These are phyloP conservation scores for Microcebus jonahi DNA, from an alignment of 2,113 vertebrate species.

Conservation along the genomic window DNA sequence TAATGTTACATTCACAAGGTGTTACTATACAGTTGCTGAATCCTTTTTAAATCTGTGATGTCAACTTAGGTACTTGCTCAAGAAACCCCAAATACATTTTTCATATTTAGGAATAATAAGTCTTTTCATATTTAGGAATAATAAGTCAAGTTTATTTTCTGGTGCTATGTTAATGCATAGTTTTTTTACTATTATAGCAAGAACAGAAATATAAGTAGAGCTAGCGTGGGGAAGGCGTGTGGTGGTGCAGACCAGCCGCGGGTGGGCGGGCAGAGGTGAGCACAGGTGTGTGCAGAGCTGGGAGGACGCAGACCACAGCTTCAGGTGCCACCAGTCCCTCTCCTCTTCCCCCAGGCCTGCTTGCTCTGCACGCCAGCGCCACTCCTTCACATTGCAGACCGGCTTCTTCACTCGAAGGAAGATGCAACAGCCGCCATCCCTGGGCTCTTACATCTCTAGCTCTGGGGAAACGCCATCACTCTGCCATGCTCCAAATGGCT, in stretches of 20 bases:
- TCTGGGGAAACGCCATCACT: neutral
- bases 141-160: neutral
- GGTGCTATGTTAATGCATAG: fast-evolving
- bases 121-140: neutral
- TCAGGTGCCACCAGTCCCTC: neutral
- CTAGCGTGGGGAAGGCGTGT: fast-evolving
- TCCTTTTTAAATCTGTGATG: neutral
- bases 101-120: neutral
- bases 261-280: fast-evolving
- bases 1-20: neutral
- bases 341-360: neutral
- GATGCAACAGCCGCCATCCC: neutral
- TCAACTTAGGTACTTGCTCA: neutral
- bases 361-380: neutral
- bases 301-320: neutral
- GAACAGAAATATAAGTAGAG: fast-evolving
- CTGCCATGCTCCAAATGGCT: neutral
- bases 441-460: too few relatives aligned
- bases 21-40: neutral
- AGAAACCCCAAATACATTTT: neutral
- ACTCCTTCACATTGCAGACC: neutral
- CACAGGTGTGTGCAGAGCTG: neutral
- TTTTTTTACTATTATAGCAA: neutral
- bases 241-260: fast-evolving
- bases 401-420: neutral